A percentile compares a stretch with the other conserved stretches of the same genome.
These are phyloP conservation scores for Valencia hispanica DNA, from an alignment of 2,797 vertebrate genomes.

Conservation along the genomic window DNA sequence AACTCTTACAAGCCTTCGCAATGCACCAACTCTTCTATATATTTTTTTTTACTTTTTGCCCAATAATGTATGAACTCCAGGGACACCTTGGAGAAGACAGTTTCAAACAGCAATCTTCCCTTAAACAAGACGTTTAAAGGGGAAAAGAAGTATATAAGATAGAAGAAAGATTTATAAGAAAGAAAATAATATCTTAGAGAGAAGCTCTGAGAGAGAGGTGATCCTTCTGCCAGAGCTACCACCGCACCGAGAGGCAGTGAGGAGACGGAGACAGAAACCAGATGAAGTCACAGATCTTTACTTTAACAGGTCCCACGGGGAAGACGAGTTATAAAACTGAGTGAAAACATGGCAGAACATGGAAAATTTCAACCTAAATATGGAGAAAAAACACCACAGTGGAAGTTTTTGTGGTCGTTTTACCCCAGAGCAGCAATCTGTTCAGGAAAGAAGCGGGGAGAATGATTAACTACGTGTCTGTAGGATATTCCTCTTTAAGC, in stretches of 20 bases:
- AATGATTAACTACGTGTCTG: slow-evolving; percentile 62
- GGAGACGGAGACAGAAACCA: slow-evolving; percentile 61
- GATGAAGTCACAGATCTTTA: slow-evolving; percentile 59
- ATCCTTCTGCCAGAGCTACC: slow-evolving; percentile 33
- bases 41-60: slow-evolving; percentile 48
- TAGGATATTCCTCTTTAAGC: slow-evolving; percentile 53
- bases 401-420: slow-evolving; percentile 57
- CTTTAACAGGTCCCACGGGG: slow-evolving; percentile 53
- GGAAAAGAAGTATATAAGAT: too few relatives aligned
- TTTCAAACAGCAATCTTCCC: slow-evolving; percentile 41
- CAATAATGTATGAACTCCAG: slow-evolving; percentile 19
- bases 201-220: slow-evolving; percentile 33
- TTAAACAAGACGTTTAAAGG: slow-evolving; percentile 2
- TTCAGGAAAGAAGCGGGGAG: slow-evolving; percentile 46
- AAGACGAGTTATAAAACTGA: slow-evolving; percentile 55
- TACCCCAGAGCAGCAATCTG: slow-evolving; percentile 19
- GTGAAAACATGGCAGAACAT: slow-evolving; percentile 63
- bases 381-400: slow-evolving; percentile 53
- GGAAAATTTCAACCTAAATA: slow-evolving; percentile 61
- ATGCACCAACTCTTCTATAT: slow-evolving; percentile 38
- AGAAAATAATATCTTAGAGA: slow-evolving; percentile 12
- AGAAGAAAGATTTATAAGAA: too few relatives aligned
- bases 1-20: slow-evolving; percentile 26
- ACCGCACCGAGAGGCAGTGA: slow-evolving; percentile 35
- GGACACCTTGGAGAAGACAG: slow-evolving; percentile 12